phyloP scores from a whole-genome alignment of 2,888 invertebrate species.

The Crioceris asparagi region DNA sequence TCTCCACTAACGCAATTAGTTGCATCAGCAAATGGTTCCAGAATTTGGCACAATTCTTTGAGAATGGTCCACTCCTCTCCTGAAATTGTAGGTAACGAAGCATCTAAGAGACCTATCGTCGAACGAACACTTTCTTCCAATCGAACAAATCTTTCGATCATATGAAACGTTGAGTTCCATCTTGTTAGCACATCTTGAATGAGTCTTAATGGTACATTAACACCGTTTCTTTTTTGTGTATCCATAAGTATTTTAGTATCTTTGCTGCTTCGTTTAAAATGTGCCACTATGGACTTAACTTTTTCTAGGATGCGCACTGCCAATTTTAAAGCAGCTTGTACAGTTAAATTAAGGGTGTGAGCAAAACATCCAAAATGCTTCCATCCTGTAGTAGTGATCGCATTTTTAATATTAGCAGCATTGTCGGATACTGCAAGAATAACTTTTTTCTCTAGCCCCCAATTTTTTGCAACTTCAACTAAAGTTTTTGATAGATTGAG shows the following conservation, averaged over 20 bases:
- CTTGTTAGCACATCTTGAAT: conserved; percentile 17
- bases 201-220: conserved; percentile 12
- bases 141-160: conserved; percentile 13
- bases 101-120: conserved; percentile 15
- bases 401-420: conserved; percentile 23
- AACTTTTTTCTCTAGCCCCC: conserved; percentile 23
- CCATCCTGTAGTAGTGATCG: conserved; percentile 15
- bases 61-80: conserved; percentile 18
- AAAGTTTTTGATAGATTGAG: conserved; percentile 5
- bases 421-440: conserved; percentile 24
- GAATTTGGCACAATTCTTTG: conserved; percentile 12
- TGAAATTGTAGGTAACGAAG: conserved; percentile 12
- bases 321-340: conserved; percentile 14
- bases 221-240: background rate
- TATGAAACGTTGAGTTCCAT: conserved; percentile 19
- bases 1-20: conserved; percentile 17
- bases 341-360: conserved; percentile 24
- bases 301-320: conserved; percentile 10
- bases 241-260: conserved; percentile 10
- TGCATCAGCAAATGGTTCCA: conserved; percentile 17
- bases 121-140: conserved; percentile 17
- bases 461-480: conserved; percentile 18
- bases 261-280: conserved; percentile 21
- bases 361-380: conserved; percentile 23
- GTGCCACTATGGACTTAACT: conserved; percentile 17